Conservation (phyloP, 1,140 invertebrate genomes). For the Bombus balteatus region DNA sequence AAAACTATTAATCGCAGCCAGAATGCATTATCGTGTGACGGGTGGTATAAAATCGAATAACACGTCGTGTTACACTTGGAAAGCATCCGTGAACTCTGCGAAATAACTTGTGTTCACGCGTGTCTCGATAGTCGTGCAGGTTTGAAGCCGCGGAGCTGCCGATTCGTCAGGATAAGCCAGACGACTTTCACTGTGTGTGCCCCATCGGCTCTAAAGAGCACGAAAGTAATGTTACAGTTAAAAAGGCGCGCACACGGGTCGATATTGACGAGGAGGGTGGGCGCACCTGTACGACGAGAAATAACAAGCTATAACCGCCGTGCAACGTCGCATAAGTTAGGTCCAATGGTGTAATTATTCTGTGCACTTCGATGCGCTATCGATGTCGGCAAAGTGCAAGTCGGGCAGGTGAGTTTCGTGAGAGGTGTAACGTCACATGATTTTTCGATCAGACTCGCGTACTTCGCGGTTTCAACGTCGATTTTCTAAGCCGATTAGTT, state of each 20-base stretch:
- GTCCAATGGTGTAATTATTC: slow-evolving; percentile 14
- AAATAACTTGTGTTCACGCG: neutral
- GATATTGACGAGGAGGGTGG: slow-evolving; percentile 4
- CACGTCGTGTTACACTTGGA: too few relatives aligned
- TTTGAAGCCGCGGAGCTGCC: neutral
- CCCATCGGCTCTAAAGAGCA: neutral
- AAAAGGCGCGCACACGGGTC: slow-evolving; percentile 17
- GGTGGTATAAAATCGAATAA: neutral
- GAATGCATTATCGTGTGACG: neutral
- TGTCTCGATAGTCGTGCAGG: neutral
- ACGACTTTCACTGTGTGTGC: neutral
- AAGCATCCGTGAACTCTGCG: neutral
- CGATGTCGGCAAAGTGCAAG: slow-evolving; percentile 2
- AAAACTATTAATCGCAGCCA: neutral
- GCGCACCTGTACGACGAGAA: neutral
- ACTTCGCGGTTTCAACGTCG: too few relatives aligned
- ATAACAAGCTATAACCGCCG: slow-evolving; percentile 26
- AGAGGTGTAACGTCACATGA: neutral
- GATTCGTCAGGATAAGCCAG: neutral
- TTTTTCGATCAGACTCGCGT: neutral
- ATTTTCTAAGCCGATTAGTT: neutral
- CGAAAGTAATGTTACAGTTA: slow-evolving; percentile 29
- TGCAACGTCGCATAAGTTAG: slow-evolving; percentile 22
- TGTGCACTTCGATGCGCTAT: slow-evolving; percentile 13
- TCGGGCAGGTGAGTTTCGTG: neutral